Percentiles rank a stretch among this genome's conserved stretches.
These are phyloP conservation scores for Horisme vitalbata DNA, from an alignment of 2,888 invertebrate genomes.

Conservation along the genomic window DNA sequence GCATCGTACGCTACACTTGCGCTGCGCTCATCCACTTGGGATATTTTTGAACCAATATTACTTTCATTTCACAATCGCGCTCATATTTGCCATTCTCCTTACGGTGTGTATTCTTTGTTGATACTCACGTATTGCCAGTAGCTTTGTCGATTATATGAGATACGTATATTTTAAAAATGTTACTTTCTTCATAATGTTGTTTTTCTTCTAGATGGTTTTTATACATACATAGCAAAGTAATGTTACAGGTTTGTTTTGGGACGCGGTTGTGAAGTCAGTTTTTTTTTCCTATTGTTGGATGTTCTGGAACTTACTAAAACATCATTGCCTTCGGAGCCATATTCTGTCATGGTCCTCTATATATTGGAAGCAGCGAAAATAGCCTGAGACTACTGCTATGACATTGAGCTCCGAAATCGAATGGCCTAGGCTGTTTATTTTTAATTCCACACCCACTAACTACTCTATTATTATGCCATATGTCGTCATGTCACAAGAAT, in stretches of 20 bases:
- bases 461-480: constrained; percentile 46
- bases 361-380: constrained; percentile 41
- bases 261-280: too few species aligned
- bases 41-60: constrained; percentile 58
- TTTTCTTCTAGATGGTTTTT: too few species aligned
- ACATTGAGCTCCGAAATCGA: constrained; percentile 70
- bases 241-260: too few species aligned
- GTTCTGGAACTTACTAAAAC: too few species aligned
- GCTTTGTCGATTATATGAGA: background rate
- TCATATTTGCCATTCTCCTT: constrained; percentile 44
- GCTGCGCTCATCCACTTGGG: constrained; percentile 35
- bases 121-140: background rate
- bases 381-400: constrained; percentile 56
- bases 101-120: constrained; percentile 25
- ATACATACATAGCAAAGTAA: too few species aligned
- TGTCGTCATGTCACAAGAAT: constrained; percentile 59
- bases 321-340: constrained; percentile 1
- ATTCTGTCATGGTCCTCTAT: constrained; percentile 24
- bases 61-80: constrained; percentile 55
- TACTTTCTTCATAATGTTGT: too few species aligned
- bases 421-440: constrained; percentile 68
- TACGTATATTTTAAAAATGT: too few species aligned
- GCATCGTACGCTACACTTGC: constrained; percentile 23
- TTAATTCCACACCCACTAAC: constrained; percentile 71
- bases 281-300: too few species aligned